Evolutionary conservation across 2,888 invertebrate species (phyloP), one percentile per base, ranked within the genome.

Genomic region (Calliphora vomitoria): DNA sequence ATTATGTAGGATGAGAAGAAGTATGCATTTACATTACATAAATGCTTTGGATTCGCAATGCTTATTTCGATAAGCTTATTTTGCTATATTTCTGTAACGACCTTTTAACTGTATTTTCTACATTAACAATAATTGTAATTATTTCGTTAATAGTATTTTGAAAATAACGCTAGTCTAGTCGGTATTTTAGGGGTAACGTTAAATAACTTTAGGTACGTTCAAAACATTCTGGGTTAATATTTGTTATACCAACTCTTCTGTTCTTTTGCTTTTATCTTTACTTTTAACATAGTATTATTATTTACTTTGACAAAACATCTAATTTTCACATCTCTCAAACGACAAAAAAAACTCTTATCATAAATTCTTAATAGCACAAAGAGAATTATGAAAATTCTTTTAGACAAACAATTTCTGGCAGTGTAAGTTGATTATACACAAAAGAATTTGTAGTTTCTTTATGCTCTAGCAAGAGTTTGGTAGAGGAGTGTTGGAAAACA

Each of bases 391-490:
- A 50, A 69, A 60, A 60, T 62, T 44, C 25, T 31, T 13, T 20
- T 8, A 20, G 4, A 53, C 10, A 15, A 47, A 62, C n/a, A 13
- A 38, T 3, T 66, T 68, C 58, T 68, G 35, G 0, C 47, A 55
- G 47, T 68, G 75, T 44, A 82, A 47, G 55, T 72, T 66, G 18
- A 66, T 58, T 66, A 66, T 6, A 58, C 2, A 44, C 20, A 66
- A 66, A 74, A 66, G 55, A 47, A 31, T 81, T 74, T 53, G 13
- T 20, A 31, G 1, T 31, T 81, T 41, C 20, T 60, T 62, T 81
- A 20, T 72, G 53, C 25, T 41, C 10, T 20, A 31, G 1, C 64
- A 50, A 5, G 47, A 69, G 18, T 58, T 20, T 66, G 15, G 20
- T 18, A 18, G 5, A 11, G 31, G 35, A n/a, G 62, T 58, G 44